Evolutionary conservation across 2,113 vertebrate genomes (phyloP), one percentile per base, ranked within the genome.

Genomic region (Hystrix brachyura): DNA sequence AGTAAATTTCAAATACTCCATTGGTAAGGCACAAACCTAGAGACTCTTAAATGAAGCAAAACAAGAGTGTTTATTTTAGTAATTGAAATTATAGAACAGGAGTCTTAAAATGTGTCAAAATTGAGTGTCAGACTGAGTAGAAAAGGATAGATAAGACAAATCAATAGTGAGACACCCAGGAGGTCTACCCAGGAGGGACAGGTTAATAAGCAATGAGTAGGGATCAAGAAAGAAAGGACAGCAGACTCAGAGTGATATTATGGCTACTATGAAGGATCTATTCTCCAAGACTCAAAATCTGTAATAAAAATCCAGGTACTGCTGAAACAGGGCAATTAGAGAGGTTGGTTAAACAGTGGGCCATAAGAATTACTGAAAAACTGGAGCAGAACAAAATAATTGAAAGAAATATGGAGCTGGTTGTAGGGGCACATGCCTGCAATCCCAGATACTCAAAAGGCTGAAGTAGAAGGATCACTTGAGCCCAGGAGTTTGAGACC

Each of bases 191-290:
- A 74, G 29, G 3, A 87, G 51, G 27, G 25, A 38, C 10, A 46
- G 59, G 51, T 81, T 48, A 13, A 4, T 23, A 32, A 7, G n/a
- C 8, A 85, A 10, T 12, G 34, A 27, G 23, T 17, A 38, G 32
- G 11, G 23, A 65, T 11, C 7, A 10, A 53, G 27, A 87, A 89
- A 59, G 17, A 32, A 2, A 64, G 18, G 19, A 21, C 2, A 3
- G 0, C 14, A 14, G 34, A 38, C 19, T 90, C 34, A 21, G 0
- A 32, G 4, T 34, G 25, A 0, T 23, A 15, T 18, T n/a, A 1
- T 51, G 34, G 32, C 23, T 53, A 67, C 10, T 27, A 34, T 15
- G 51, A 74, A 71, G 3, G 48, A 90, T 65, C 51, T n/a, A 5
- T 65, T 14, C 15, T 80, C 43, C 84, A 34, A 74, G 64, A 81